These are phyloP conservation scores for Holocentrus rufus DNA, from an alignment of 2,797 vertebrate genomes.

Conservation along the genomic window DNA sequence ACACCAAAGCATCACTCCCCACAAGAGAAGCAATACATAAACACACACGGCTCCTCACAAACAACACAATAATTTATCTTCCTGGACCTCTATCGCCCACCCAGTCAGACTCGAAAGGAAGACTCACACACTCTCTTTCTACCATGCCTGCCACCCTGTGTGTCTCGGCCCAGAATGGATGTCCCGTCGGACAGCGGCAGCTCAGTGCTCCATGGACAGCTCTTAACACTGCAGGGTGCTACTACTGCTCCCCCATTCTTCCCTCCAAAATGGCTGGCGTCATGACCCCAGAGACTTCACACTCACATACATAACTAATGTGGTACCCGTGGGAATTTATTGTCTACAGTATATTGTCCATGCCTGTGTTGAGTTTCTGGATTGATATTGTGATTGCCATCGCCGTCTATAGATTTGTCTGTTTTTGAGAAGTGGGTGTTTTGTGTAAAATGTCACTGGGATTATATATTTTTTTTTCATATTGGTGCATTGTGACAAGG, in stretches of 20 bases:
- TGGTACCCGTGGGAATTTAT: conserved; percentile 61
- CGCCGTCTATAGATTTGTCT: conserved; percentile 59
- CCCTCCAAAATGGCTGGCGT: conserved; percentile 64
- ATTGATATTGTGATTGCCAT: conserved; percentile 67
- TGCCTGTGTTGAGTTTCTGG: conserved; percentile 59
- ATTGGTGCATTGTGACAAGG: conserved; percentile 13
- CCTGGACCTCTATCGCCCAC: conserved; percentile 34
- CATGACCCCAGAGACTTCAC: conserved; percentile 72
- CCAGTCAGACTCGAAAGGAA: conserved; percentile 35
- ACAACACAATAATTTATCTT: conserved; percentile 20
- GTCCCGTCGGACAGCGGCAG: conserved; percentile 41
- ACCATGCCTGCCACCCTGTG: conserved; percentile 28
- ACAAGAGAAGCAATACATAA: conserved; percentile 58
- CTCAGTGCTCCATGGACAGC: conserved; percentile 60
- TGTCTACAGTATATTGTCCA: conserved; percentile 61
- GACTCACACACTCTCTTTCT: conserved; percentile 33
- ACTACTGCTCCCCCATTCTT: conserved; percentile 35
- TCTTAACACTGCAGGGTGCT: conserved; percentile 43
- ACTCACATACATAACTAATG: conserved; percentile 56
- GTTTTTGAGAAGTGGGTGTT: conserved; percentile 61
- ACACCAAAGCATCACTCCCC: conserved; percentile 58
- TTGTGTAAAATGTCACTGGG: conserved; percentile 41
- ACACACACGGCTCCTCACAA: conserved; percentile 16
- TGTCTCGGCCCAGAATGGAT: conserved; percentile 49
- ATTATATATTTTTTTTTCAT: conserved; percentile 16